A percentile compares a stretch with the other conserved stretches of the same genome.
Conservation (phyloP, 2,888 invertebrate genomes). For the Stictocephala bisonia region DNA sequence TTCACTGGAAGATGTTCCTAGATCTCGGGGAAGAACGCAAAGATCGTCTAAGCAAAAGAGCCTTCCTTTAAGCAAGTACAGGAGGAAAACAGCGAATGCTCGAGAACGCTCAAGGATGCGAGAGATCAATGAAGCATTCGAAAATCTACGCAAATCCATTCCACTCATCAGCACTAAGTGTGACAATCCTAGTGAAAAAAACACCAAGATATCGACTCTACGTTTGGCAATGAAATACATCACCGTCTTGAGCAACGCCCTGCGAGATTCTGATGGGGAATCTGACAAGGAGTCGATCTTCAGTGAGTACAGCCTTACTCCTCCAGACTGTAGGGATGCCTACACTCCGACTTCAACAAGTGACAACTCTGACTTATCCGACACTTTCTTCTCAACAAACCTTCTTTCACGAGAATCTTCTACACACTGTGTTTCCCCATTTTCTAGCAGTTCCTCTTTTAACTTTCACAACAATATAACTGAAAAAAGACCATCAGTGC, state of each 20-base stretch:
- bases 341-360: constrained; percentile 24
- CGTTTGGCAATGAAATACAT: constrained; percentile 90
- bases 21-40: constrained; percentile 59
- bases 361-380: constrained; percentile 31
- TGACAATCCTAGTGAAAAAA: constrained; percentile 65
- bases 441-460: constrained; percentile 1
- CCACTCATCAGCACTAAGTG: constrained; percentile 71
- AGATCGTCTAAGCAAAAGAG: constrained; percentile 67
- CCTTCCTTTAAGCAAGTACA: constrained; percentile 86
- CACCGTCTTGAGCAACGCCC: constrained; percentile 74
- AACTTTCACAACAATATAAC: not conserved
- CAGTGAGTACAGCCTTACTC: constrained; percentile 57
- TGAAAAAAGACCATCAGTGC: not conserved
- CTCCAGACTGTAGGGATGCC: constrained; percentile 24
- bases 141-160: constrained; percentile 79
- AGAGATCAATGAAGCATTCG: constrained; percentile 90
- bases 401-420: not conserved
- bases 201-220: constrained; percentile 90
- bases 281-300: constrained; percentile 61
- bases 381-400: not conserved
- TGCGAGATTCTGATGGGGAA: constrained; percentile 64
- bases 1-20: constrained; percentile 61
- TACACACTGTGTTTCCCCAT: not conserved
- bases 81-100: constrained; percentile 90
- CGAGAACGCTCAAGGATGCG: constrained; percentile 88